Evolutionary conservation across 2,113 vertebrate species (phyloP), one percentile per base, ranked within the genome.

Genomic region (Sciurus niger): DNA sequence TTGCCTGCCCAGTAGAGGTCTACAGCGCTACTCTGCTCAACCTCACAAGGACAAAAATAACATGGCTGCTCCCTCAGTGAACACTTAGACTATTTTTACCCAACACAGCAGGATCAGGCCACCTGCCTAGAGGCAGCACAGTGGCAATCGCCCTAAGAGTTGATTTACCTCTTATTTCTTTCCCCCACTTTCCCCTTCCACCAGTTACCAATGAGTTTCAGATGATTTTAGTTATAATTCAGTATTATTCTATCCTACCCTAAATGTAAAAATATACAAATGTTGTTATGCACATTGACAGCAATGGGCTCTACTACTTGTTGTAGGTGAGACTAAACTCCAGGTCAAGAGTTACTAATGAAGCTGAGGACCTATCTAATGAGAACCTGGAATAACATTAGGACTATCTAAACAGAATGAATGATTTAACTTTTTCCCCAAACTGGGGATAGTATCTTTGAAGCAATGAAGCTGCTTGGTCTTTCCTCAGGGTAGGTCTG

Each of bases 401-500:
- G 92, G 83, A 94, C 89, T 94, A 87, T 96, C 51, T 92, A 98
- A 85, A 97, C 94, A 98, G 96, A 87, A 91, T 97, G 94, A 97
- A 96, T 0, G 9, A 98, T 97, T 97, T 98, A 98, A 96, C 83
- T 95, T 97, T 97, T 93, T 89, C 92, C 90, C 2, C 78, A 93
- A 96, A 97, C 94, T 96, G 96, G 60, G 95, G 94, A 96, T 14
- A 94, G 82, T 73, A 96, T 97, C 97, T 98, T 95, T 97, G 97
- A 72, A 89, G 89, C 78, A 97, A 95, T 93, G 97, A 98, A 98
- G 97, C 96, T 98, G 97, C 97, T 97, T 96, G 87, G 79, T 95
- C 97, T 68, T 78, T 98, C 94, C 95, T 96, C 89, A 79, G 89
- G 87, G 91, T 80, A 96, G 82, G 94, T 93, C 84, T 91, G 7